phyloP scores from a whole-genome alignment of 2,797 vertebrate genomes.

The Ptychobarbus kaznakovi region DNA sequence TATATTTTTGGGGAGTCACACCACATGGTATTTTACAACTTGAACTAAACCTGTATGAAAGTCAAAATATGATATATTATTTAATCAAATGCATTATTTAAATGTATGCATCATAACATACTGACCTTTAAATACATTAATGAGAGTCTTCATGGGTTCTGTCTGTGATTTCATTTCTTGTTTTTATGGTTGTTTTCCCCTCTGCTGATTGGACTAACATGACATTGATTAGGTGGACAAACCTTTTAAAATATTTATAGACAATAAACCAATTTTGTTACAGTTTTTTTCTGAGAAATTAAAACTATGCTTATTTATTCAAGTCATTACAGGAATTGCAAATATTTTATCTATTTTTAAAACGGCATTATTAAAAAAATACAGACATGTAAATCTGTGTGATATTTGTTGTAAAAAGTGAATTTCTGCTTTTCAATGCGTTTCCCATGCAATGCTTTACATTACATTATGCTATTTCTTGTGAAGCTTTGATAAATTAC shows the following conservation, averaged over 20 bases:
- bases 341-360: neutral
- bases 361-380: neutral
- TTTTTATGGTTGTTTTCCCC: neutral
- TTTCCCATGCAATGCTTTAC: neutral
- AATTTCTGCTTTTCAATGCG: neutral
- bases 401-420: neutral
- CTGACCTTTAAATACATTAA: neutral
- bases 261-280: neutral
- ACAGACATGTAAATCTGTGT: neutral
- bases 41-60: neutral
- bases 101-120: no score
- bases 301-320: neutral
- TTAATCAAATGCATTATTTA: no score
- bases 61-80: neutral
- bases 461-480: constrained; percentile 19
- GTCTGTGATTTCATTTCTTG: neutral
- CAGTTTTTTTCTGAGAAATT: neutral
- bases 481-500: neutral
- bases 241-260: neutral
- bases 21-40: no score
- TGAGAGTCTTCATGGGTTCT: no score
- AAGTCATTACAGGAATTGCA: neutral
- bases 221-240: neutral
- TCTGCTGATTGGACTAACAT: neutral
- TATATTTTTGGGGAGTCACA: neutral